Base-by-base conservation (phyloP, 2,888 invertebrate genomes). In the Scelioninae gen. 1 region DNA sequence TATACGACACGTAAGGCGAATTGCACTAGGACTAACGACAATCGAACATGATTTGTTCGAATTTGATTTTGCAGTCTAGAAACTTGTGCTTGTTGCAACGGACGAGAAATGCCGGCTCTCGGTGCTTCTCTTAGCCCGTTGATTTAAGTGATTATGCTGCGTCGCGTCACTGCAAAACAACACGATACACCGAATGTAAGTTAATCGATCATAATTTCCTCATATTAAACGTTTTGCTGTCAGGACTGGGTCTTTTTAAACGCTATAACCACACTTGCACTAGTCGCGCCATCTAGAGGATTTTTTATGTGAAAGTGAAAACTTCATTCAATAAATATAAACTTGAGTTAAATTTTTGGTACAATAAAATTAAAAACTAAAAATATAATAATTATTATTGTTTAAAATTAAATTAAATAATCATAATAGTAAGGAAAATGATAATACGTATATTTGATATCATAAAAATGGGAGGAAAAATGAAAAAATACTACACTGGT, bases 21-120 rank as follows among this genome's bases (percentile, higher is more conserved):
- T 82, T 58, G 40, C 47, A 47, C 49, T 66, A 77, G 55, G 62
- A 66, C 60, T 74, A 74, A 72, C 56, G 38, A 80, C 76, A 66
- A 66, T 85, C 79, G 82, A 85, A 83, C 82, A 72, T 83, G 78
- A 84, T 68, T 75, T 79, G 69, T 71, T 79, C 60, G 74, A 60
- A 76, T 79, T 79, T 79, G 72, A 60, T 84, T 82, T 85, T 80
- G 74, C 83, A 85, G 85, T 86, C 85, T 85, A 88, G 87, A 86
- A 87, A 91, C 87, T 88, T 90, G 89, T 90, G 91, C 89, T 91
- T 89, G 91, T 91, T 90, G 91, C 91, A 90, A 91, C 89, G 88
- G 87, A 89, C 79, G 87, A 87, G 85, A 89, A 85, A 88, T 88
- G 81, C 86, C 82, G 86, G 87, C 85, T 84, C 86, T 82, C 82